Evolutionary conservation across 1,140 invertebrate species (phyloP).

Genomic region (Spodoptera frugiperda): DNA sequence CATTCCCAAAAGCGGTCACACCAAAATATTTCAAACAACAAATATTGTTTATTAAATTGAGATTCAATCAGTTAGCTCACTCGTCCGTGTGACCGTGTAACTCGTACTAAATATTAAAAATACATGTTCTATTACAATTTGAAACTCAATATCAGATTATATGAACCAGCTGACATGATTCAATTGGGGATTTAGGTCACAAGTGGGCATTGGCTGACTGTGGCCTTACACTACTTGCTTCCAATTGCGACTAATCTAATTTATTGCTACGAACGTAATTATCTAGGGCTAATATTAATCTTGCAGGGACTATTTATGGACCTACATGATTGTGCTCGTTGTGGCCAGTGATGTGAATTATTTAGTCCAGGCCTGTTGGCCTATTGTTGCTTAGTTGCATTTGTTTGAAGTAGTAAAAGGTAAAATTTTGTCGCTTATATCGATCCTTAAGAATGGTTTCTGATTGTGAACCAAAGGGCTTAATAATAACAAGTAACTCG

Average conservation of each 20-base stretch:
- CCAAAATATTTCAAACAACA: background rate
- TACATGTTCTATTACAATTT: background rate
- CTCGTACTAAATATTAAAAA: background rate
- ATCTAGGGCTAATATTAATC: constrained; percentile 19
- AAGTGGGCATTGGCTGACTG: background rate
- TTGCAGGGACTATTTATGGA: constrained; percentile 8
- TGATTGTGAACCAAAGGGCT: background rate
- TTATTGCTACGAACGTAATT: constrained; percentile 4
- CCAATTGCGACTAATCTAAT: constrained; percentile 24
- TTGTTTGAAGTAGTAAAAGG: no score
- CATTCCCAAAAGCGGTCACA: background rate
- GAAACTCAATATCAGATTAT: constrained; percentile 32
- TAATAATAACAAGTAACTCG: constrained; percentile 1
- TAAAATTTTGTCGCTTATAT: no score
- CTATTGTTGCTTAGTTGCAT: no score
- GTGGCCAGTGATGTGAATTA: no score
- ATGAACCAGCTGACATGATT: constrained; percentile 24
- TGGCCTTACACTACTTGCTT: constrained; percentile 17
- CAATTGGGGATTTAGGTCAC: constrained; percentile 18
- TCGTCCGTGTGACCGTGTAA: background rate
- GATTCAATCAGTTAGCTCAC: background rate
- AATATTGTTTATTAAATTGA: background rate
- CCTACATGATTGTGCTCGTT: background rate
- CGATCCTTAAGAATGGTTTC: no score
- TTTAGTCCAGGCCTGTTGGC: no score